phyloP scores from a whole-genome alignment of 2,797 vertebrate genomes.

The Pseudochromis fuscus region DNA sequence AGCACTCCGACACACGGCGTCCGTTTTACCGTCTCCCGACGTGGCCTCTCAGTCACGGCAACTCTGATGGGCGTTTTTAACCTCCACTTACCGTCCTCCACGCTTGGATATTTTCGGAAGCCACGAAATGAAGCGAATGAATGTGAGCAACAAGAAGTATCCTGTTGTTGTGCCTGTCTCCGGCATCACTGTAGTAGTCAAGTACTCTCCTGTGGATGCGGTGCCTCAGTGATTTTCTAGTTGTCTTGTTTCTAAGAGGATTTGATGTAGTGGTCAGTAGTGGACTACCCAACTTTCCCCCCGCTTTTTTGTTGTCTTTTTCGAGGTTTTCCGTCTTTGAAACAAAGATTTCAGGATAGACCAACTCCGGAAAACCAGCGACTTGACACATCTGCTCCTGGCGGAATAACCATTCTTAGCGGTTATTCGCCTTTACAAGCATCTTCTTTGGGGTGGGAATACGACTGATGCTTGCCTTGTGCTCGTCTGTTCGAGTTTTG shows the following conservation, averaged over 20 bases:
- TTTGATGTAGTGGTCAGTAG: slow-evolving; percentile 58
- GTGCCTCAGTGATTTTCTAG: slow-evolving; percentile 47
- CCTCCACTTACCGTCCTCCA: slow-evolving; percentile 64
- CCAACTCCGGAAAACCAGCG: slow-evolving; percentile 77
- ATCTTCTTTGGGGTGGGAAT: slow-evolving; percentile 81
- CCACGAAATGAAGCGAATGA: slow-evolving; percentile 85
- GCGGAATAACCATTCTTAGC: slow-evolving; percentile 78
- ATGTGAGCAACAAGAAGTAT: slow-evolving; percentile 86
- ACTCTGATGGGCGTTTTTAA: slow-evolving; percentile 81
- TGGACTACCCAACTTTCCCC: slow-evolving; percentile 73
- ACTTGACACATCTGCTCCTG: slow-evolving; percentile 67
- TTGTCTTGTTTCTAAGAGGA: slow-evolving; percentile 62
- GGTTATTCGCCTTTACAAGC: slow-evolving; percentile 80
- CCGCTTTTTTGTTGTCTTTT: slow-evolving; percentile 57
- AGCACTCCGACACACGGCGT: slow-evolving; percentile 72
- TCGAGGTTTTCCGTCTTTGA: slow-evolving; percentile 74
- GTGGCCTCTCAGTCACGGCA: slow-evolving; percentile 67
- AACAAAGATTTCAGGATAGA: slow-evolving; percentile 75
- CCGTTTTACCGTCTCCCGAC: slow-evolving; percentile 69
- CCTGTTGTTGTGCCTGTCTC: slow-evolving; percentile 71
- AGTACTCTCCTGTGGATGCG: slow-evolving; percentile 69
- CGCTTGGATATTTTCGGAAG: slow-evolving; percentile 79
- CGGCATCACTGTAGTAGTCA: slow-evolving; percentile 69
- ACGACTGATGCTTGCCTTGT: slow-evolving; percentile 78
- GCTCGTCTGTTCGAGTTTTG: slow-evolving; percentile 63